A percentile compares a stretch with the other conserved stretches of the same genome.
These are phyloP conservation scores for Tiliqua scincoides DNA, from an alignment of 2,113 vertebrate genomes.

Conservation along the genomic window DNA sequence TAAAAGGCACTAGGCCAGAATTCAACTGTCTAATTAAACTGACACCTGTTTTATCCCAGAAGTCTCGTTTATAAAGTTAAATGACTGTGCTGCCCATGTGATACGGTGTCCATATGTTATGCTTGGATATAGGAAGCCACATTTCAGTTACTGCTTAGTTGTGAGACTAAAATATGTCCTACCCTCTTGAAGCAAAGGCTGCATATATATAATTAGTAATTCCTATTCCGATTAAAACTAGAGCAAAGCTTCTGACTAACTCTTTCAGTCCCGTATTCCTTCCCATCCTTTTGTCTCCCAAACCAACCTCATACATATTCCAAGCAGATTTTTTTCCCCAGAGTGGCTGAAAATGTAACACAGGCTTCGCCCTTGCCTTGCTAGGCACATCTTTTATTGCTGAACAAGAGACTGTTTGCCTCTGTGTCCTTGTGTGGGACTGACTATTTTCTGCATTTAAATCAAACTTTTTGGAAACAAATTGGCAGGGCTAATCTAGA, in stretches of 20 bases:
- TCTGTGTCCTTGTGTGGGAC: neutral
- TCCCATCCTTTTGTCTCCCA: neutral
- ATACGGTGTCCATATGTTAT: neutral
- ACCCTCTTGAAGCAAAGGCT: neutral
- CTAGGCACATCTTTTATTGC: neutral
- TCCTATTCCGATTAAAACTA: neutral
- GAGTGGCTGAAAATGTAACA: neutral
- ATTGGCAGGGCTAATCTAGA: neutral
- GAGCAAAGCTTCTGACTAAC: too few relatives aligned
- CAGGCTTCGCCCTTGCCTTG: neutral
- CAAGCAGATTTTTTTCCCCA: neutral
- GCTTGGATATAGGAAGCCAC: neutral
- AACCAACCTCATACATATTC: neutral
- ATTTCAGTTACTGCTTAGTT: neutral
- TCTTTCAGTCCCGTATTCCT: too few relatives aligned
- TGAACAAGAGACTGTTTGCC: neutral
- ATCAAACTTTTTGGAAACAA: neutral
- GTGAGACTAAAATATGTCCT: neutral
- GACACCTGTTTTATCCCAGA: neutral
- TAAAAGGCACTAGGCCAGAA: neutral
- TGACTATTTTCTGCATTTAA: neutral
- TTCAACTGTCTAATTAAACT: neutral
- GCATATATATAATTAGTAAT: neutral
- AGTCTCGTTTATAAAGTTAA: too few relatives aligned
- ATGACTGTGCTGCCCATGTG: neutral